Percentiles rank a stretch among this genome's conserved stretches.
Evolutionary conservation across 1,140 invertebrate species (phyloP).

Genomic region (Oreohelix idahoensis): DNA sequence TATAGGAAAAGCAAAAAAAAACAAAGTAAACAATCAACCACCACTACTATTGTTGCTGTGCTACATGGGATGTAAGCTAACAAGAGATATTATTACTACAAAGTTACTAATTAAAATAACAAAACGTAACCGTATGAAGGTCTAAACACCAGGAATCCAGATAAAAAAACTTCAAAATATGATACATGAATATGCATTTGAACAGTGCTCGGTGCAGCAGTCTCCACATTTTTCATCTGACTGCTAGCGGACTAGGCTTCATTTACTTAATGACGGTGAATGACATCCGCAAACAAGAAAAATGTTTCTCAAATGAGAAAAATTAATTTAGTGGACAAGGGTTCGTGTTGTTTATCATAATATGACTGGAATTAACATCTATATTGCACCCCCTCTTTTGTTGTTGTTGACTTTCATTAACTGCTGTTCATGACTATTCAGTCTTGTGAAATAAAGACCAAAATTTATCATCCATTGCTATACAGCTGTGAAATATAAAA

Average conservation of each 20-base stretch:
- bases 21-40: neutral
- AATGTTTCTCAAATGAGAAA: no score
- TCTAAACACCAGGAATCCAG: neutral
- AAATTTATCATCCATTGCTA: no score
- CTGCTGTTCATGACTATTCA: no score
- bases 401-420: no score
- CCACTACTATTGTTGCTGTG: neutral
- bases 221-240: slow-evolving; percentile 59
- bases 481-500: no score
- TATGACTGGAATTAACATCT: no score
- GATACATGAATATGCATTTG: slow-evolving; percentile 11
- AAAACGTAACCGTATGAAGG: neutral
- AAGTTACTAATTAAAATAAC: neutral
- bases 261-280: neutral
- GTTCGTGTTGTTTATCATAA: no score
- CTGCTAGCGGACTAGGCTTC: neutral
- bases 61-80: neutral
- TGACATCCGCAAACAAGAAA: no score
- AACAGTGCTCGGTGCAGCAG: slow-evolving; percentile 54
- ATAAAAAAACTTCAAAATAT: neutral
- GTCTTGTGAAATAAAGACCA: no score
- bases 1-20: neutral
- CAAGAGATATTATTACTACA: neutral
- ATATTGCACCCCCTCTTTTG: no score
- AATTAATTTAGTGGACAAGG: no score